Percentiles rank a stretch among this genome's conserved stretches.
phyloP scores from a whole-genome alignment of 2,797 vertebrate genomes.

The Scolopax rusticola region DNA sequence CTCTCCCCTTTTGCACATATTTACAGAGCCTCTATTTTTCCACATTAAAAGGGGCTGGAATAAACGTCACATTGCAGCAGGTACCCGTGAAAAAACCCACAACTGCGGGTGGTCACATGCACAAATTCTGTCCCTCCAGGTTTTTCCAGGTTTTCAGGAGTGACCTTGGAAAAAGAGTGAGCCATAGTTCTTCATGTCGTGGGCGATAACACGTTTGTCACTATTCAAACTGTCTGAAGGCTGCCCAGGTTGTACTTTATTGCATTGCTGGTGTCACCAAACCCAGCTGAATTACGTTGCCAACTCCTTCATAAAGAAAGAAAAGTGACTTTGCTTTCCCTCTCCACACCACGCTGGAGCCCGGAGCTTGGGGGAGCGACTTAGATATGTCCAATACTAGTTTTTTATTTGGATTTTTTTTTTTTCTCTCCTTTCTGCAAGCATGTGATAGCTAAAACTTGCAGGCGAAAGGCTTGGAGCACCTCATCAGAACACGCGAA shows the following conservation, averaged over 20 bases:
- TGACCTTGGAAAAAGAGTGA: constrained; percentile 33
- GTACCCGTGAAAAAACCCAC: not conserved
- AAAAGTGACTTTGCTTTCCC: not conserved
- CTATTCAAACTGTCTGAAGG: not conserved
- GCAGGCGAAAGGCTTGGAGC: not conserved
- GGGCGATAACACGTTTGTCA: not conserved
- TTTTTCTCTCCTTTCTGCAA: rapidly evolving
- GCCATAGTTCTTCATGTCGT: not conserved
- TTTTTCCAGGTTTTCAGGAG: not conserved
- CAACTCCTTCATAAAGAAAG: not conserved
- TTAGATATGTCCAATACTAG: rapidly evolving
- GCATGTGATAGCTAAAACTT: rapidly evolving
- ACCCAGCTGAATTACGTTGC: not conserved
- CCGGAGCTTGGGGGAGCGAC: rapidly evolving
- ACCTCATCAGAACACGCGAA: not conserved
- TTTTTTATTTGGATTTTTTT: too few relatives aligned
- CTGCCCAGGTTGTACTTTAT: constrained; percentile 35
- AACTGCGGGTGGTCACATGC: not conserved
- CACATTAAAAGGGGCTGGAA: not conserved
- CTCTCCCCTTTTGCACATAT: not conserved
- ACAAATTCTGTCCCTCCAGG: not conserved
- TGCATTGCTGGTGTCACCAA: constrained; percentile 19
- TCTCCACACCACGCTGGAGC: rapidly evolving
- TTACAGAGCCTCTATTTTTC: not conserved
- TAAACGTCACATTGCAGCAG: not conserved